Evolutionary conservation across 1,140 invertebrate genomes (phyloP).

Genomic region (Agraylea sexmaculata): DNA sequence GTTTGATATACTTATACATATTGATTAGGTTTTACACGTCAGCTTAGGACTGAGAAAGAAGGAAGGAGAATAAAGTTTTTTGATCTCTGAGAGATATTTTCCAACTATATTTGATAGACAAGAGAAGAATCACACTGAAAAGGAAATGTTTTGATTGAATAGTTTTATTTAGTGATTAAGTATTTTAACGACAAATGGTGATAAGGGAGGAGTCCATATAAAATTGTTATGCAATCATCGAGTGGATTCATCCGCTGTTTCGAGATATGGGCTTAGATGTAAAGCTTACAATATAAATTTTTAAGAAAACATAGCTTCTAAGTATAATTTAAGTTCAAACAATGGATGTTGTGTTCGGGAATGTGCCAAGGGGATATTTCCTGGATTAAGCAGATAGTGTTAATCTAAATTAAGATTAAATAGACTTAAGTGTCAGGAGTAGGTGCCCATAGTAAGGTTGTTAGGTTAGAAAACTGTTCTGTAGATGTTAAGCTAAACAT

Average conservation of each 20-base stretch:
- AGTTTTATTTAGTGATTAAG: conserved; percentile 14
- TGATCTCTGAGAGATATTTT: conserved; percentile 7
- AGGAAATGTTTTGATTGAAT: conserved; percentile 7
- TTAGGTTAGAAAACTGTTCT: conserved; percentile 19
- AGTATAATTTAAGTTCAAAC: conserved; percentile 12
- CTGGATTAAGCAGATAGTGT: conserved; percentile 16
- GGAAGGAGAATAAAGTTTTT: conserved; percentile 2
- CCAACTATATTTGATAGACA: conserved; percentile 5
- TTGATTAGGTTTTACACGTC: background rate
- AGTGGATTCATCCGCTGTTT: too few relatives aligned
- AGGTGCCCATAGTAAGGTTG: conserved; percentile 13
- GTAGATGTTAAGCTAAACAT: conserved; percentile 16
- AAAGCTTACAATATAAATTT: too few relatives aligned
- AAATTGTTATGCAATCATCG: too few relatives aligned
- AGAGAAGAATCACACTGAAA: background rate
- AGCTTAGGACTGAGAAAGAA: background rate
- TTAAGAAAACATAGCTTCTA: too few relatives aligned
- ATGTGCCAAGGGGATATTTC: conserved; percentile 18
- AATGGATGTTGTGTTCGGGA: conserved; percentile 18
- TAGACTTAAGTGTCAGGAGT: conserved; percentile 10
- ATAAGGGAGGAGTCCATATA: conserved; percentile 11
- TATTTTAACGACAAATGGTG: conserved; percentile 17
- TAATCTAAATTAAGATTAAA: conserved; percentile 15
- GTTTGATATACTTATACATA: conserved; percentile 2
- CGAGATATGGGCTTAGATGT: too few relatives aligned